phyloP scores from a whole-genome alignment of 2,113 vertebrate species.

The Amphiprion ocellaris region DNA sequence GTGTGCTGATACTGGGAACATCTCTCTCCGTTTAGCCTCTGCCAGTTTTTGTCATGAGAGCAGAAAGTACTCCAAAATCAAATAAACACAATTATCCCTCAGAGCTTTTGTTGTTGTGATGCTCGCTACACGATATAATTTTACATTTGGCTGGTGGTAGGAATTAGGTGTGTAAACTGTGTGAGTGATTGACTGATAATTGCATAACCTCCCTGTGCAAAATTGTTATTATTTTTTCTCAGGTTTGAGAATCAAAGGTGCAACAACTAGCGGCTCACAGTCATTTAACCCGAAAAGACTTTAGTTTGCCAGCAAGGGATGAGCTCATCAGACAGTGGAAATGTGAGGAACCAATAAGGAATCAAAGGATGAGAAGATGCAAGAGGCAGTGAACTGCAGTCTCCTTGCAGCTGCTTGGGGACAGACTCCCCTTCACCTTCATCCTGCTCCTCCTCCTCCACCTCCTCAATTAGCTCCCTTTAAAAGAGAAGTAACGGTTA shows the following conservation, averaged over 20 bases:
- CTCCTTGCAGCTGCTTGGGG: conserved; percentile 61
- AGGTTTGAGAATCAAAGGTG: conserved; percentile 30
- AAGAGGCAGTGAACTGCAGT: conserved; percentile 15
- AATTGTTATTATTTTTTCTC: conserved; percentile 33
- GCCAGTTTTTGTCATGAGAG: conserved; percentile 33
- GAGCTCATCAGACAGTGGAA: conserved; percentile 40
- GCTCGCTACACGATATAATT: conserved; percentile 11
- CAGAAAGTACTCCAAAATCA: conserved; percentile 28
- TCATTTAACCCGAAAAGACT: conserved; percentile 31
- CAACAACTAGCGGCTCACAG: conserved; percentile 26
- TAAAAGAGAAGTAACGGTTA: conserved; percentile 73
- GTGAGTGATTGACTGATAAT: conserved; percentile 43
- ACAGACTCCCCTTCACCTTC: conserved; percentile 53
- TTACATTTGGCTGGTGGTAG: conserved; percentile 25
- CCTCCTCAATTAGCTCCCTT: conserved; percentile 74
- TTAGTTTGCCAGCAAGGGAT: conserved; percentile 27
- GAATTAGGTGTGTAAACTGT: conserved; percentile 14
- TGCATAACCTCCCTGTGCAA: conserved; percentile 26
- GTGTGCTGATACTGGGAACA: conserved; percentile 28
- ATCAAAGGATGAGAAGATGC: conserved; percentile 36
- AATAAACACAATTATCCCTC: conserved; percentile 29
- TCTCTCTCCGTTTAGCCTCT: conserved; percentile 30
- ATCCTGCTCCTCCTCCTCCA: conserved; percentile 56
- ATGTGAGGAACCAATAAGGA: conserved; percentile 26
- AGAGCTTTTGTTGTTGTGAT: not conserved